Evolutionary conservation across 2,113 vertebrate species (phyloP).

Genomic region (Circaetus gallicus): DNA sequence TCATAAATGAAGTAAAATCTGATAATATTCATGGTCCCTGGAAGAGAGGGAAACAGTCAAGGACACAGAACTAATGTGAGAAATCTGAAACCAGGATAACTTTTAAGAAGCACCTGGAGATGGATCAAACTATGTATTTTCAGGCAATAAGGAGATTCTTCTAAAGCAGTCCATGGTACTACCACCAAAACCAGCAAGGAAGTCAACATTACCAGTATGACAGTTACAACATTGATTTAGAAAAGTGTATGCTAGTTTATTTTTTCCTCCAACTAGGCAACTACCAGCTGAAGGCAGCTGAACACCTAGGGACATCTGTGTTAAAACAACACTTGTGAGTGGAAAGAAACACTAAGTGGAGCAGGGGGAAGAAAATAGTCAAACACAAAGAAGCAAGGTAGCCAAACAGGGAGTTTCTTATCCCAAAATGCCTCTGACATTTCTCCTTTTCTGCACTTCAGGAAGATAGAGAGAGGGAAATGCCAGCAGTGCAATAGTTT

Average conservation of each 20-base stretch:
- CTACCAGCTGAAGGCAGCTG: not conserved
- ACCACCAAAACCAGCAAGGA: not conserved
- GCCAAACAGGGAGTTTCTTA: not conserved
- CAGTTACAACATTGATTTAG: not conserved
- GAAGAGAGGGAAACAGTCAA: not conserved
- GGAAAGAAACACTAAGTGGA: not conserved
- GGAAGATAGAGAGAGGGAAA: not conserved
- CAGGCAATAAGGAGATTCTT: not conserved
- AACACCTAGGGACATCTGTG: not conserved
- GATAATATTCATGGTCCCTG: not conserved
- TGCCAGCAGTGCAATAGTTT: not conserved
- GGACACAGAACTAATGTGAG: not conserved
- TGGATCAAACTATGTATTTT: not conserved
- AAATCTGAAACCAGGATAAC: not conserved
- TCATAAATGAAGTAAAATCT: not conserved
- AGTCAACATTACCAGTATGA: not conserved
- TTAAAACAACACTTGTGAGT: not conserved
- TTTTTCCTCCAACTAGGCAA: not conserved
- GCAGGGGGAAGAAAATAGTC: not conserved
- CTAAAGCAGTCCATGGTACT: not conserved
- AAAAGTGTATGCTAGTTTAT: not conserved
- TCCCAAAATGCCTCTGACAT: not conserved
- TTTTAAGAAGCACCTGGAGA: not conserved
- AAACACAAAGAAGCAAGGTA: not conserved
- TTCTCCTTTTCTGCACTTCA: not conserved